Conservation (phyloP, 2,888 invertebrate genomes). For the Erynnis tages region DNA sequence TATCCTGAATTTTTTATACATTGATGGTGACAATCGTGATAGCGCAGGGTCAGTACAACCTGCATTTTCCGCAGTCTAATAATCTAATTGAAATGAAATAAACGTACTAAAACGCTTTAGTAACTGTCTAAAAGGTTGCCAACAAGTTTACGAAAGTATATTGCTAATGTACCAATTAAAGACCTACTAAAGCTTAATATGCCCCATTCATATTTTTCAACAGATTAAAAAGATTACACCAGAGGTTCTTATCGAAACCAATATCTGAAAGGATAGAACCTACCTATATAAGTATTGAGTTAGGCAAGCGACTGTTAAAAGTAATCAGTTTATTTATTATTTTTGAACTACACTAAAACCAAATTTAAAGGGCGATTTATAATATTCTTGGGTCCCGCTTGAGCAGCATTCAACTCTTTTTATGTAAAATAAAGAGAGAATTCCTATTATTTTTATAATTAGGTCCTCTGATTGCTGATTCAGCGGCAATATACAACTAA, state of each 20-base stretch:
- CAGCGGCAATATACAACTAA: too few species aligned
- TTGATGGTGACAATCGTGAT: not conserved
- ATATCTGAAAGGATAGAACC: conserved; percentile 7
- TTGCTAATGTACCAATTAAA: not conserved
- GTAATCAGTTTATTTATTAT: too few species aligned
- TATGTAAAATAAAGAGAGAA: too few species aligned
- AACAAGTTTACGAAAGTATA: conserved; percentile 15
- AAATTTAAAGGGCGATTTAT: too few species aligned
- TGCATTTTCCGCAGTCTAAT: conserved; percentile 8
- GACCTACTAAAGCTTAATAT: conserved; percentile 4
- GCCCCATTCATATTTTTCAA: conserved; percentile 12
- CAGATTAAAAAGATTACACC: conserved; percentile 9
- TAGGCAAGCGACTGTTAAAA: not conserved
- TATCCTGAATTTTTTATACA: not conserved
- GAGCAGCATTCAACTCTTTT: too few species aligned
- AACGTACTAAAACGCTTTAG: conserved; percentile 16
- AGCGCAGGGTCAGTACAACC: conserved; percentile 1
- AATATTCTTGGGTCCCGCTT: too few species aligned
- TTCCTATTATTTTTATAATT: too few species aligned
- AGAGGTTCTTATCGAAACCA: not conserved
- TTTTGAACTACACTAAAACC: too few species aligned
- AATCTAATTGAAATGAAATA: conserved; percentile 16
- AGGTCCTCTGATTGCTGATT: too few species aligned
- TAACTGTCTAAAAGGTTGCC: conserved; percentile 16
- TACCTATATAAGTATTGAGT: conserved; percentile 3